Evolutionary conservation across 2,113 vertebrate species (phyloP).

Genomic region (Gobiocypris rarus): DNA sequence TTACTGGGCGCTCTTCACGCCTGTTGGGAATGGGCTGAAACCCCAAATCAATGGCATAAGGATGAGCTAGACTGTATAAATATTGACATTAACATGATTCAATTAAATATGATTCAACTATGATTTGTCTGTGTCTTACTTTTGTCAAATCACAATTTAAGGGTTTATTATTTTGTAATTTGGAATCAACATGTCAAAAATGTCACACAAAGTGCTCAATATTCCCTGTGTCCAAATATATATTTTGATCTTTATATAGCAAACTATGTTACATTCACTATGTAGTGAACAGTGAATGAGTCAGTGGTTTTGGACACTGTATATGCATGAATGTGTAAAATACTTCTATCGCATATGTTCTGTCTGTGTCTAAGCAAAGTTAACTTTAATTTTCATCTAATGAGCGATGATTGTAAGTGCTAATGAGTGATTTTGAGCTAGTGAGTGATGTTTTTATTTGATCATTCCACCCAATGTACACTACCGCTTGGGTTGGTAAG

Average conservation of each 20-base stretch:
- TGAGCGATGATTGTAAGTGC: too few relatives aligned
- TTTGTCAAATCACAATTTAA: too few relatives aligned
- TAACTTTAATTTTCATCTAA: too few relatives aligned
- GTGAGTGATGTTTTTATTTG: too few relatives aligned
- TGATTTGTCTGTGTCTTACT: too few relatives aligned
- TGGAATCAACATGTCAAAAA: too few relatives aligned
- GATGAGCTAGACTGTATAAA: background rate
- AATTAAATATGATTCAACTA: too few relatives aligned
- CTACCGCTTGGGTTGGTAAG: too few relatives aligned
- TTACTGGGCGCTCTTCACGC: slow-evolving; percentile 91
- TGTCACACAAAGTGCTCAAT: background rate
- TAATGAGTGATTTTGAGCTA: too few relatives aligned
- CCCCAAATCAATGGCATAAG: background rate
- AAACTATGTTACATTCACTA: background rate
- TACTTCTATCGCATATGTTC: background rate
- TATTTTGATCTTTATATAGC: background rate
- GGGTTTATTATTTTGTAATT: too few relatives aligned
- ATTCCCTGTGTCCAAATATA: background rate
- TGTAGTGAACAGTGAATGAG: background rate
- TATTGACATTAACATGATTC: background rate
- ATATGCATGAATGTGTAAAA: background rate
- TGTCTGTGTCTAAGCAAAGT: background rate
- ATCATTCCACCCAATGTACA: too few relatives aligned
- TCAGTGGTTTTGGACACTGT: too few relatives aligned
- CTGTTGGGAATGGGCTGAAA: slow-evolving; percentile 87